Evolutionary conservation across 2,113 vertebrate genomes (phyloP).

Genomic region (Pterocles gutturalis): DNA sequence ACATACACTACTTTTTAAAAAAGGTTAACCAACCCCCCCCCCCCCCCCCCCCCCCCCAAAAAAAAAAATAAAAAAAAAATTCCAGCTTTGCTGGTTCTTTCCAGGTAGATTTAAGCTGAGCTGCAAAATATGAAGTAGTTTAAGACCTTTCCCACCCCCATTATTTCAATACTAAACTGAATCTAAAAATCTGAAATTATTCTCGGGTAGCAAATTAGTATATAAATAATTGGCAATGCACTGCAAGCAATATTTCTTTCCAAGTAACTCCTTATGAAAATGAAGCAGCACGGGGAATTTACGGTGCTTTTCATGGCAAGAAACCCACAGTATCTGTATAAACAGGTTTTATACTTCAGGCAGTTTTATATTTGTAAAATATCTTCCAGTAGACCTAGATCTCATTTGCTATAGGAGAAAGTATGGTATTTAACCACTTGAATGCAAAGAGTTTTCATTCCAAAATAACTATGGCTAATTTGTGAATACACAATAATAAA

Average conservation of each 20-base stretch:
- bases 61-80: background rate
- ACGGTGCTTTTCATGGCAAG: constrained; percentile 53
- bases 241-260: constrained; percentile 14
- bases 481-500: constrained; percentile 40
- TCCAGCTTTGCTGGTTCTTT: background rate
- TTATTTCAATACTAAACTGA: background rate
- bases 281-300: constrained; percentile 39
- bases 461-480: constrained; percentile 56
- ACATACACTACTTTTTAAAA: background rate
- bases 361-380: constrained; percentile 33
- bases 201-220: constrained; percentile 47
- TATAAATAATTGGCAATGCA: constrained; percentile 46
- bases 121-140: background rate
- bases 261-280: constrained; percentile 51
- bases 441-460: constrained; percentile 34
- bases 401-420: constrained; percentile 33
- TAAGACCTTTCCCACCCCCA: background rate
- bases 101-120: background rate
- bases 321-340: constrained; percentile 19
- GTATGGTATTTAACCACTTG: constrained; percentile 26
- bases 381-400: constrained; percentile 15
- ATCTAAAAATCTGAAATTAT: background rate
- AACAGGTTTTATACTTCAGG: constrained; percentile 58
- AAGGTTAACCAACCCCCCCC: background rate
- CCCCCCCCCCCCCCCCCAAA: fast-evolving